phyloP scores from a whole-genome alignment of 1,140 invertebrate species.

The Penaeus chinensis region DNA sequence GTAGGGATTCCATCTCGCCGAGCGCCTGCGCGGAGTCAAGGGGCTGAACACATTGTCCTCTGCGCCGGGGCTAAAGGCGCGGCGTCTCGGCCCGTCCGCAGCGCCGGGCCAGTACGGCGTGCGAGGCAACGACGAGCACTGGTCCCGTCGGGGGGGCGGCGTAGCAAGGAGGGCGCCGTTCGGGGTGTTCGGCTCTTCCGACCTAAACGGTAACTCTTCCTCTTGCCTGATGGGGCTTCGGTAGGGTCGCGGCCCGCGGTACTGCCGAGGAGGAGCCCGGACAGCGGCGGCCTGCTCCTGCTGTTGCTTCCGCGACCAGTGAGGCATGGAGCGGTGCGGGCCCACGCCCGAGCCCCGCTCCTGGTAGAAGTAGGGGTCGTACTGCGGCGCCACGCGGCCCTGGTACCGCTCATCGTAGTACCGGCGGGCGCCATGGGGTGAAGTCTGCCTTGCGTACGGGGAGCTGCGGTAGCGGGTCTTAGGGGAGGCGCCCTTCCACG shows the following conservation, averaged over 20 bases:
- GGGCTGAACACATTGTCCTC: constrained; percentile 32
- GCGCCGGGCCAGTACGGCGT: constrained; percentile 18
- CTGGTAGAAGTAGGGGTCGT: constrained; percentile 43
- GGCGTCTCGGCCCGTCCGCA: constrained; percentile 8
- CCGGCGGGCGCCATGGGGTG: constrained; percentile 10
- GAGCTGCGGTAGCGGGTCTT: not conserved
- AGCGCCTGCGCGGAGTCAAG: not conserved
- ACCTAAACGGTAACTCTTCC: not conserved
- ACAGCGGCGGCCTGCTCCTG: not conserved
- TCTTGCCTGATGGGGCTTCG: constrained; percentile 4
- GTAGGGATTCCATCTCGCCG: constrained; percentile 30
- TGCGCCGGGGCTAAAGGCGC: constrained; percentile 22
- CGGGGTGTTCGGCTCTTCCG: not conserved
- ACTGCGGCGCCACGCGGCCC: constrained; percentile 32
- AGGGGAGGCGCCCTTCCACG: not conserved
- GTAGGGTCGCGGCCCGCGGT: constrained; percentile 36
- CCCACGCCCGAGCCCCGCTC: constrained; percentile 31
- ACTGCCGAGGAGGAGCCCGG: constrained; percentile 8
- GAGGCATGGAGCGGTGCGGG: constrained; percentile 23
- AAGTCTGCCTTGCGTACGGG: not conserved
- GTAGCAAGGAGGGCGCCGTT: not conserved
- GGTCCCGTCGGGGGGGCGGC: not conserved
- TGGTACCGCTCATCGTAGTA: constrained; percentile 44
- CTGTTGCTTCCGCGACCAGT: not conserved
- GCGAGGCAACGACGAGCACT: not conserved